Percentiles rank a stretch among this genome's conserved stretches.
phyloP scores from a whole-genome alignment of 2,797 vertebrate genomes.

The Mionectes olivaceus region DNA sequence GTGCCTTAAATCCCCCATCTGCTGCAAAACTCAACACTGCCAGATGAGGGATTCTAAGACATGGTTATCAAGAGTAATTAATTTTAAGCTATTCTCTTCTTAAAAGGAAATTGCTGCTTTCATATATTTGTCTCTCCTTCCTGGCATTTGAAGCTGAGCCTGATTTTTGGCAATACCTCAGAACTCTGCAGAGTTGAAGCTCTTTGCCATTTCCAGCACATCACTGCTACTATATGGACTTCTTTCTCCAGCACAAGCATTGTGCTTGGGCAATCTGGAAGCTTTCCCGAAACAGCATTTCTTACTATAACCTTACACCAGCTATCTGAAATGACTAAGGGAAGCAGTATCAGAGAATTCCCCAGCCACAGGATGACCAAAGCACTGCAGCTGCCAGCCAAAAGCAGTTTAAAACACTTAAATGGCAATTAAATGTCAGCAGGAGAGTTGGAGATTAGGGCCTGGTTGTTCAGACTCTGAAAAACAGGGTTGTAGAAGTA shows the following conservation, averaged over 20 bases:
- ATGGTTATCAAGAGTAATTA: not conserved
- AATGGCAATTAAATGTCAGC: no score
- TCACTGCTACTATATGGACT: not conserved
- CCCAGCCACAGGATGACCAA: no score
- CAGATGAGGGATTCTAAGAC: not conserved
- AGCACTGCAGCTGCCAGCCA: no score
- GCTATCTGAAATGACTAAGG: no score
- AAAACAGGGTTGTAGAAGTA: no score
- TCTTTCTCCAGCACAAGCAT: not conserved
- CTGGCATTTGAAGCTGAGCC: not conserved
- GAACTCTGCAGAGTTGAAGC: not conserved
- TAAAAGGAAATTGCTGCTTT: not conserved
- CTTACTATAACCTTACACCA: no score
- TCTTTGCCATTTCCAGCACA: not conserved
- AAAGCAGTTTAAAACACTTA: no score
- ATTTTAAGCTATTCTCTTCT: not conserved
- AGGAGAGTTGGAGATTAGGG: no score
- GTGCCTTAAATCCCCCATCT: not conserved
- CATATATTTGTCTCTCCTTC: not conserved
- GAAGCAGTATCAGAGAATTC: no score
- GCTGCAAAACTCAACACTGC: not conserved
- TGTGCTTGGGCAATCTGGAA: not conserved
- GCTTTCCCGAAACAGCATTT: not conserved
- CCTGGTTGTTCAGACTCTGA: no score
- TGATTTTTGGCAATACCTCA: not conserved